These are phyloP conservation scores for Molothrus aeneus DNA, from an alignment of 2,797 vertebrate species.

Conservation along the genomic window DNA sequence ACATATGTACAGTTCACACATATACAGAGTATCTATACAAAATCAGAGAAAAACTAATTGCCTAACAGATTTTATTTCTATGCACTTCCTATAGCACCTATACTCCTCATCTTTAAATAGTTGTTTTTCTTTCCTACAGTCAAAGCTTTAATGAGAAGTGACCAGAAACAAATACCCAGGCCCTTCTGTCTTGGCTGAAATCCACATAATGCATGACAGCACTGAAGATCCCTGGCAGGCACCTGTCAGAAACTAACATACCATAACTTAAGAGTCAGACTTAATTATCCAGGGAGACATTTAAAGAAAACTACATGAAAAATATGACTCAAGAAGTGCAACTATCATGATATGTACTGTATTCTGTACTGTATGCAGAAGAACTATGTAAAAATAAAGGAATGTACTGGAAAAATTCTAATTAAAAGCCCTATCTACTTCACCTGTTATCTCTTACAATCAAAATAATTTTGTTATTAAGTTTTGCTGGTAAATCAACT, in stretches of 20 bases:
- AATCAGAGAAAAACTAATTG: neutral
- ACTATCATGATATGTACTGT: constrained; percentile 20
- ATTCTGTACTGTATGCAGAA: neutral
- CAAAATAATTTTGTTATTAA: neutral
- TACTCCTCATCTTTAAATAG: constrained; percentile 36
- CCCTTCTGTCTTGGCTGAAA: constrained; percentile 74
- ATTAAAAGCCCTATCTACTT: neutral
- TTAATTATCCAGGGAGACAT: constrained; percentile 74
- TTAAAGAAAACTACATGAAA: constrained; percentile 75
- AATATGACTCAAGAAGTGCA: constrained; percentile 63
- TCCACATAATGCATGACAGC: constrained; percentile 75
- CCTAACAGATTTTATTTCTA: constrained; percentile 41
- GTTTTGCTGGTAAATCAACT: neutral
- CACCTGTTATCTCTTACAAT: neutral
- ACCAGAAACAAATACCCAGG: constrained; percentile 68
- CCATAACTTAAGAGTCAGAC: constrained; percentile 73
- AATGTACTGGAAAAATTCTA: neutral
- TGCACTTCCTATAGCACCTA: constrained; percentile 19
- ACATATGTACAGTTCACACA: constrained; percentile 13
- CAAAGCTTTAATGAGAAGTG: constrained; percentile 74
- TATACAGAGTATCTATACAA: neutral
- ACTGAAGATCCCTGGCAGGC: constrained; percentile 75
- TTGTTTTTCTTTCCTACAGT: constrained; percentile 59
- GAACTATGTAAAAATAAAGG: neutral
- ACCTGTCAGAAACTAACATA: constrained; percentile 77